phyloP scores from a whole-genome alignment of 2,888 invertebrate species.

The Diplolepis rosae region DNA sequence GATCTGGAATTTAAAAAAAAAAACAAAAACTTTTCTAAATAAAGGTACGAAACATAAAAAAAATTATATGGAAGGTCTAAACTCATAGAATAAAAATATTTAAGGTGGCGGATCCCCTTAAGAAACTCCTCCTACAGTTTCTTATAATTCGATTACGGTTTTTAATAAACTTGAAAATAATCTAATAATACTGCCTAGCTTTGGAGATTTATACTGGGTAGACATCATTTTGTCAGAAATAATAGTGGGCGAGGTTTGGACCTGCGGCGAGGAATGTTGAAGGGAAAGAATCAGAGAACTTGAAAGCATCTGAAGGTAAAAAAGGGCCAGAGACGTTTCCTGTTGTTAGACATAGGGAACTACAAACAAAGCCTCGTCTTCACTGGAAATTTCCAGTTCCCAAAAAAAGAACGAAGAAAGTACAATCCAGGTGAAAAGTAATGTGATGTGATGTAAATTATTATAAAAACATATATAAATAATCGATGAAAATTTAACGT shows the following conservation, averaged over 20 bases:
- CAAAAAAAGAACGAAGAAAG: background rate
- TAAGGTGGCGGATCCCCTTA: no score
- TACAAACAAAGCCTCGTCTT: background rate
- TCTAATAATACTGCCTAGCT: background rate
- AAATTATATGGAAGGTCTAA: no score
- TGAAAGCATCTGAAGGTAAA: background rate
- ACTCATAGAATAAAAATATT: no score
- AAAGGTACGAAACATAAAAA: no score
- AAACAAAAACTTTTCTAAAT: no score
- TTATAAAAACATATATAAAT: background rate
- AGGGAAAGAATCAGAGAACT: background rate
- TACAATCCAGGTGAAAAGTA: background rate
- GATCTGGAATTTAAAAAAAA: no score
- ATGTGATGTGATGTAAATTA: no score
- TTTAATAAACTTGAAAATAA: background rate
- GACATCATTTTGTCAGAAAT: constrained; percentile 6
- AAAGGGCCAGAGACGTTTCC: background rate
- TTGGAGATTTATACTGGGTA: background rate
- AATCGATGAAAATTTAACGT: background rate
- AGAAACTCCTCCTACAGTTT: background rate
- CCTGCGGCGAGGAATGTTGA: constrained; percentile 3
- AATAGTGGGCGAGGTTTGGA: background rate
- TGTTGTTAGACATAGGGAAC: background rate
- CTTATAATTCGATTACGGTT: background rate
- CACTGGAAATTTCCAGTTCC: background rate